Percentiles rank a stretch among this genome's conserved stretches.
Conservation (phyloP, 1,140 invertebrate genomes). For the Scaptomyza hsui region DNA sequence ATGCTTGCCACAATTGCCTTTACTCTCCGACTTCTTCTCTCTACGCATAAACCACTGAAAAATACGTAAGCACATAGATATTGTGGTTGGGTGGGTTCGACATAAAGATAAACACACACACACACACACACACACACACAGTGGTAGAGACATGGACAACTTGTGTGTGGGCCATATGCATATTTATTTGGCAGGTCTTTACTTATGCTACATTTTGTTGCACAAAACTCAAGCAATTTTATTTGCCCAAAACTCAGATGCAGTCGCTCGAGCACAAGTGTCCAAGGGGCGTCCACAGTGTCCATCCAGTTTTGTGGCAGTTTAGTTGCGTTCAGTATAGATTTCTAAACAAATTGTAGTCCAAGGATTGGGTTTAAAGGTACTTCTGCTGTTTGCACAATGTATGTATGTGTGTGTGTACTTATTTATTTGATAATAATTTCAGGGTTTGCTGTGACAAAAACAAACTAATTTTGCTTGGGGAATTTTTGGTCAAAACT, state of each 20-base stretch:
- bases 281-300: conserved; percentile 25
- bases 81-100: neutral
- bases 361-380: neutral
- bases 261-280: conserved; percentile 24
- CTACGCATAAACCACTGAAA: conserved; percentile 60
- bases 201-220: conserved; percentile 73
- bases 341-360: conserved; percentile 46
- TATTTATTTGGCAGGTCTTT: conserved; percentile 76
- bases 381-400: neutral
- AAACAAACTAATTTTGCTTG: conserved; percentile 68
- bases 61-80: conserved; percentile 42
- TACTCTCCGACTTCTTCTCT: neutral
- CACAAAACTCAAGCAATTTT: conserved; percentile 52
- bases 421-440: conserved; percentile 79
- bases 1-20: conserved; percentile 75
- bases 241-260: conserved; percentile 64
- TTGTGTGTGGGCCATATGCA: conserved; percentile 38
- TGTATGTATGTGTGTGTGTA: conserved; percentile 22
- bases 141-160: conserved; percentile 6
- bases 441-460: conserved; percentile 45
- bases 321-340: conserved; percentile 50
- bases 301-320: conserved; percentile 29
- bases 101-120: conserved; percentile 2
- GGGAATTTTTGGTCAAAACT: conserved; percentile 45
- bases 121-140: neutral